Evolutionary conservation across 1,140 invertebrate genomes (phyloP).

Genomic region (Bombus impatiens): DNA sequence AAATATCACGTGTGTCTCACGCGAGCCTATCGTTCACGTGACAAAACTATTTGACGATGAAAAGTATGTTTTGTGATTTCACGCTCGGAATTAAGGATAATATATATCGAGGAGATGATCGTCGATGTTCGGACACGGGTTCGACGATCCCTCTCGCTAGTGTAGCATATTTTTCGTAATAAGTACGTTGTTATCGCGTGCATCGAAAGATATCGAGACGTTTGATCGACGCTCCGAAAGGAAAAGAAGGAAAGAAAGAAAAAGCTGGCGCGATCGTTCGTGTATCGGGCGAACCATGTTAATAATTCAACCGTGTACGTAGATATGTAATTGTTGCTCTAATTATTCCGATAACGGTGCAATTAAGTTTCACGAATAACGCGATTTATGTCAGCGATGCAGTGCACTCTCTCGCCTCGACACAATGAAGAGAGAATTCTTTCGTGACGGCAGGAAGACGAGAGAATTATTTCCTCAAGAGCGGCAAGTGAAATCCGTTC

Average conservation of each 20-base stretch:
- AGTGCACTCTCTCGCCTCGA: constrained; percentile 11
- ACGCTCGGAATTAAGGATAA: constrained; percentile 59
- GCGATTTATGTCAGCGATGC: constrained; percentile 24
- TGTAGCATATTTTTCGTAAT: constrained; percentile 14
- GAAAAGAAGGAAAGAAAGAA: neutral
- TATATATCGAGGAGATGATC: constrained; percentile 52
- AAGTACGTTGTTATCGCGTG: neutral
- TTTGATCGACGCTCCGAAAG: neutral
- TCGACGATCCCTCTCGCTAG: neutral
- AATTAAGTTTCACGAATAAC: constrained; percentile 43
- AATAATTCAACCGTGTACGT: neutral
- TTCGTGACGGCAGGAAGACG: constrained; percentile 27
- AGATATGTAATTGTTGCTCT: constrained; percentile 5
- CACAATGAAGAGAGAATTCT: constrained; percentile 31
- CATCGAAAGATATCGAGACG: neutral
- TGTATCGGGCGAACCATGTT: neutral
- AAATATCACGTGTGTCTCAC: neutral
- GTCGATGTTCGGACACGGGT: neutral
- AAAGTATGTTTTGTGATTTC: constrained; percentile 56
- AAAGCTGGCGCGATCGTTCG: neutral
- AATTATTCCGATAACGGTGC: constrained; percentile 26
- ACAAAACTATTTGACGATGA: constrained; percentile 15
- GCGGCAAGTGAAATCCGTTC: constrained; percentile 74
- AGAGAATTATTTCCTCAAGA: constrained; percentile 71
- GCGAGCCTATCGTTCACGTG: constrained; percentile 7